Conservation (phyloP, 2,113 vertebrate genomes). For the Sylvia atricapilla region DNA sequence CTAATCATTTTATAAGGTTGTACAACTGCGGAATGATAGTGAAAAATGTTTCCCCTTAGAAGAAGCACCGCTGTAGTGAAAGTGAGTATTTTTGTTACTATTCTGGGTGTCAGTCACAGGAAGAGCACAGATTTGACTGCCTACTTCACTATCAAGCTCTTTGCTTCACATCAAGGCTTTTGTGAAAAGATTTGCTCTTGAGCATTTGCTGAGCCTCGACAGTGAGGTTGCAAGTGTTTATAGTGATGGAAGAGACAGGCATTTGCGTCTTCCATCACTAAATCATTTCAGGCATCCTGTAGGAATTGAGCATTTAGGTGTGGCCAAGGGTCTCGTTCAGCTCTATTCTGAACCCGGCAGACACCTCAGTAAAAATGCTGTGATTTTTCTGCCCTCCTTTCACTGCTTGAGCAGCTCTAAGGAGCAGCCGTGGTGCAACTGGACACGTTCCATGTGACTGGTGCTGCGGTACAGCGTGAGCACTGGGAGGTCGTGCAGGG, state of each 20-base stretch:
- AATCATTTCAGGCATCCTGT: neutral
- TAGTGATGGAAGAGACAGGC: conserved; percentile 1
- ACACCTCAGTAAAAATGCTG: neutral
- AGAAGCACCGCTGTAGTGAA: conserved; percentile 40
- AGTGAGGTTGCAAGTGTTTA: neutral
- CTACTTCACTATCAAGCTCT: conserved; percentile 41
- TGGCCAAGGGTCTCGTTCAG: neutral
- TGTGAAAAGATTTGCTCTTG: conserved; percentile 30
- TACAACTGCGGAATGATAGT: neutral
- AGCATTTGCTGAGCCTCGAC: conserved; percentile 30
- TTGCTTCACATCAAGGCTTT: conserved; percentile 46
- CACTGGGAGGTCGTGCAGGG: neutral
- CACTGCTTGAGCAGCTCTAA: neutral
- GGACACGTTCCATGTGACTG: neutral
- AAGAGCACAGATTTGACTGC: conserved; percentile 57
- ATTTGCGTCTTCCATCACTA: neutral
- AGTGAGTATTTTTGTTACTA: conserved; percentile 55
- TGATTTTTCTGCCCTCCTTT: neutral
- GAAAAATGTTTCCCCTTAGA: conserved; percentile 25
- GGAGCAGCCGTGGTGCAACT: neutral
- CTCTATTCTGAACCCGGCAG: neutral
- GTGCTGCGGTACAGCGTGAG: neutral
- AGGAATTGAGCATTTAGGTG: neutral
- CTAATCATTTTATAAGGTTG: neutral
- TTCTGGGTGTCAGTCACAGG: conserved; percentile 48